Evolutionary conservation across 2,888 invertebrate genomes (phyloP).

Genomic region (Oithona nana): DNA sequence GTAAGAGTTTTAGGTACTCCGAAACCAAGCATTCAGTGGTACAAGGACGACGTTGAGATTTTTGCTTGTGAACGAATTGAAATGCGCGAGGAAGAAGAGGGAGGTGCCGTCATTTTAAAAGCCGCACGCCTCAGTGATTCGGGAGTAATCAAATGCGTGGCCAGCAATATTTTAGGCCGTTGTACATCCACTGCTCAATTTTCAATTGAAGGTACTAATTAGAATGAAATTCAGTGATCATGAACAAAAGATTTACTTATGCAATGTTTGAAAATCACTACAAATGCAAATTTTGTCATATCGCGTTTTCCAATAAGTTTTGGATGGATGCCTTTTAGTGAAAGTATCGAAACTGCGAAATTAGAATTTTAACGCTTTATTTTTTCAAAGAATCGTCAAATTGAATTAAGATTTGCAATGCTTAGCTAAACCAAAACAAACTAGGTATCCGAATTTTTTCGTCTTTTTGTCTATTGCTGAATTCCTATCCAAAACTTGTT

Average conservation of each 20-base stretch:
- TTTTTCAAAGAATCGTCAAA: neutral
- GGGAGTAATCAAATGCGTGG: slow-evolving; percentile 16
- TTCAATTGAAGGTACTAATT: slow-evolving; percentile 15
- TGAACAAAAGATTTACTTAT: too few species aligned
- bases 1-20: slow-evolving; percentile 16
- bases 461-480: too few species aligned
- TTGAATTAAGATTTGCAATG: neutral
- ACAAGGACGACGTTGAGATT: slow-evolving; percentile 15
- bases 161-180: slow-evolving; percentile 14
- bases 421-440: too few species aligned
- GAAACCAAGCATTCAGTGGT: slow-evolving; percentile 16
- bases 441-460: too few species aligned
- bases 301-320: too few species aligned
- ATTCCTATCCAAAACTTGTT: too few species aligned
- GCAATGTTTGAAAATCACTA: neutral
- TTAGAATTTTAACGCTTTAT: neutral
- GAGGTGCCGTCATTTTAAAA: slow-evolving; percentile 6
- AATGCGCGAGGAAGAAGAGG: slow-evolving; percentile 16
- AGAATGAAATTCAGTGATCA: neutral
- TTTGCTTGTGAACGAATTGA: slow-evolving; percentile 14
- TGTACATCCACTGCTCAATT: neutral
- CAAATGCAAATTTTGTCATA: too few species aligned
- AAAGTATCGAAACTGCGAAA: too few species aligned
- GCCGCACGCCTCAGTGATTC: slow-evolving; percentile 6
- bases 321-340: too few species aligned